Conservation (phyloP, 2,797 vertebrate genomes). For the Poecilia picta region DNA sequence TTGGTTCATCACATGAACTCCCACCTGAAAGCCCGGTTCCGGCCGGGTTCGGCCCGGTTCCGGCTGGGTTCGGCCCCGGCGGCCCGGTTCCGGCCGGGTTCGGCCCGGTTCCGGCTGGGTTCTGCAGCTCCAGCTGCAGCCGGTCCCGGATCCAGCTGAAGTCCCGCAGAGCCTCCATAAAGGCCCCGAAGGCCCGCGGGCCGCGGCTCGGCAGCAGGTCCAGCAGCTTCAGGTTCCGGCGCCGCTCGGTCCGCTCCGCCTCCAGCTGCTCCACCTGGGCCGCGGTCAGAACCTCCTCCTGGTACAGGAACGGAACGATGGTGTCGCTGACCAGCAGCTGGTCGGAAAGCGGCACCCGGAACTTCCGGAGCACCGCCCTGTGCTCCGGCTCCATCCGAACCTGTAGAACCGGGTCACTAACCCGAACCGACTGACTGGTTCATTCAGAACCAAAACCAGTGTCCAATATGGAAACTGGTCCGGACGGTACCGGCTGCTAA, state of each 20-base stretch:
- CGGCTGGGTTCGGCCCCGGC: slow-evolving; percentile 37
- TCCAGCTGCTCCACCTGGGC: slow-evolving; percentile 87
- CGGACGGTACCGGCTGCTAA: too few relatives aligned
- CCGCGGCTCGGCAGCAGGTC: slow-evolving; percentile 89
- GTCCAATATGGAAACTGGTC: background rate
- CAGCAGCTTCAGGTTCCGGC: slow-evolving; percentile 84
- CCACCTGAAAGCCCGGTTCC: background rate
- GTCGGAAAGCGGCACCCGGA: slow-evolving; percentile 83
- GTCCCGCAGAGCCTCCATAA: slow-evolving; percentile 87
- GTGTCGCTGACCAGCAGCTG: slow-evolving; percentile 87
- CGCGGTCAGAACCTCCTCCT: slow-evolving; percentile 87
- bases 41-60: background rate
- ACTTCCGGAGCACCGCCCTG: slow-evolving; percentile 82
- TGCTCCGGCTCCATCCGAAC: slow-evolving; percentile 86
- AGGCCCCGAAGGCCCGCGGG: slow-evolving; percentile 84
- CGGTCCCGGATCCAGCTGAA: slow-evolving; percentile 88
- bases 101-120: background rate
- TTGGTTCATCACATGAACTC: background rate
- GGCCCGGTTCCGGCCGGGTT: background rate
- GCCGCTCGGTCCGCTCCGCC: slow-evolving; percentile 80
- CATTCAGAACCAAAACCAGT: background rate
- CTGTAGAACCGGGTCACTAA: background rate
- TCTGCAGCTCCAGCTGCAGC: slow-evolving; percentile 74
- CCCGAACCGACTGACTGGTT: background rate
- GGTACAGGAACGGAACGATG: slow-evolving; percentile 89